Evolutionary conservation across 2,888 invertebrate genomes (phyloP).

Genomic region (Trissoscelio sp.): DNA sequence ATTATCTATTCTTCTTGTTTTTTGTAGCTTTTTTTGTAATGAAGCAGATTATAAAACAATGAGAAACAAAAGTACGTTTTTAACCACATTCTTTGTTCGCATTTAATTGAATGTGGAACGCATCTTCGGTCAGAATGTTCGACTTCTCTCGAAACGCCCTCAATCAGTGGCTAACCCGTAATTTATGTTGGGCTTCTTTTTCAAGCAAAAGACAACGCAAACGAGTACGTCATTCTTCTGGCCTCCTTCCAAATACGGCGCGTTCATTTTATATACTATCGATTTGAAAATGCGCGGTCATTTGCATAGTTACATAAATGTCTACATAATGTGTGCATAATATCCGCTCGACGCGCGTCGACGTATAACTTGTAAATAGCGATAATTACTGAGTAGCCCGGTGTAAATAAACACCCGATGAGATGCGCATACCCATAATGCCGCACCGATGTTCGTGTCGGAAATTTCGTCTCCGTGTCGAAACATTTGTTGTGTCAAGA

Average conservation of each 20-base stretch:
- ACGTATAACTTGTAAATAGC: conserved; percentile 60
- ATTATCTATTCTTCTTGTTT: not conserved
- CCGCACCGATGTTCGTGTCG: not conserved
- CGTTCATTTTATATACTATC: conserved; percentile 40
- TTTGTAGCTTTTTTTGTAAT: not conserved
- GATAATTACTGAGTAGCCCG: conserved; percentile 55
- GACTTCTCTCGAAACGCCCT: conserved; percentile 40
- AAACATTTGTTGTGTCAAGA: not conserved
- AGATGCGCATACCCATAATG: conserved; percentile 36
- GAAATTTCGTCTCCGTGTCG: conserved; percentile 17
- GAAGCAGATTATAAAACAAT: not conserved
- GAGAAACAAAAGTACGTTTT: not conserved
- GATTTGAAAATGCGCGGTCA: conserved; percentile 46
- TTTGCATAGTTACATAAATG: conserved; percentile 68
- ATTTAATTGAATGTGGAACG: conserved; percentile 50
- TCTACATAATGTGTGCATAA: conserved; percentile 61
- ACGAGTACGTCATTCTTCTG: conserved; percentile 54
- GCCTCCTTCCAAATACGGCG: conserved; percentile 63
- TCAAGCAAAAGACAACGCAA: conserved; percentile 46
- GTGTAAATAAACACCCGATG: conserved; percentile 55
- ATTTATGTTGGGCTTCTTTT: conserved; percentile 48
- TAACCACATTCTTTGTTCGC: conserved; percentile 13
- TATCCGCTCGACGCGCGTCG: conserved; percentile 47
- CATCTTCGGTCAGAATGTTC: conserved; percentile 34
- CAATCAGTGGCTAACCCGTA: conserved; percentile 47